A percentile compares a stretch with the other conserved stretches of the same genome.
phyloP scores from a whole-genome alignment of 2,888 invertebrate genomes.

The Cantharis flavilabris region DNA sequence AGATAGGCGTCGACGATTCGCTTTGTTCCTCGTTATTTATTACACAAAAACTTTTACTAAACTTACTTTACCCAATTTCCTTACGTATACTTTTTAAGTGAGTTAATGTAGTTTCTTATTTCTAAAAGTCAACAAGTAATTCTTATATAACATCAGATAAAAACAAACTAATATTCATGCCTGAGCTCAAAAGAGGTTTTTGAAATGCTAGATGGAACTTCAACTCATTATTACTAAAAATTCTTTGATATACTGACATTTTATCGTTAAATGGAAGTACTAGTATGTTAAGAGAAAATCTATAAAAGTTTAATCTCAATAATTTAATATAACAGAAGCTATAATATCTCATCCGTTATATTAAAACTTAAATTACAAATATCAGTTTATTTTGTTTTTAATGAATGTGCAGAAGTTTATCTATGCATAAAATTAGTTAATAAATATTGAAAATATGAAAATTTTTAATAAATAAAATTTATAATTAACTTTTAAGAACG shows the following conservation, averaged over 20 bases:
- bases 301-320: background rate
- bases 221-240: background rate
- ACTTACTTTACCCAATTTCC: slow-evolving; percentile 4
- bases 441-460: background rate
- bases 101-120: slow-evolving; percentile 7
- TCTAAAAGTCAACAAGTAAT: slow-evolving; percentile 5
- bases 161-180: background rate
- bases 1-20: background rate
- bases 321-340: background rate
- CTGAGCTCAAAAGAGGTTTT: background rate
- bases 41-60: slow-evolving; percentile 4
- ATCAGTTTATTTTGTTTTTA: background rate
- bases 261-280: background rate
- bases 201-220: background rate
- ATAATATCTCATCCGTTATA: background rate
- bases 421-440: background rate
- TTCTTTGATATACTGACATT: background rate
- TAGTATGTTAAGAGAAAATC: background rate
- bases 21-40: slow-evolving; percentile 10
- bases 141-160: background rate
- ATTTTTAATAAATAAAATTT: background rate
- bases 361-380: background rate
- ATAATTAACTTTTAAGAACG: background rate
- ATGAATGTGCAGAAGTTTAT: background rate
- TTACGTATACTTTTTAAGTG: slow-evolving; percentile 3